Evolutionary conservation across 1,140 invertebrate genomes (phyloP).

Genomic region (Paracyclopina nana): DNA sequence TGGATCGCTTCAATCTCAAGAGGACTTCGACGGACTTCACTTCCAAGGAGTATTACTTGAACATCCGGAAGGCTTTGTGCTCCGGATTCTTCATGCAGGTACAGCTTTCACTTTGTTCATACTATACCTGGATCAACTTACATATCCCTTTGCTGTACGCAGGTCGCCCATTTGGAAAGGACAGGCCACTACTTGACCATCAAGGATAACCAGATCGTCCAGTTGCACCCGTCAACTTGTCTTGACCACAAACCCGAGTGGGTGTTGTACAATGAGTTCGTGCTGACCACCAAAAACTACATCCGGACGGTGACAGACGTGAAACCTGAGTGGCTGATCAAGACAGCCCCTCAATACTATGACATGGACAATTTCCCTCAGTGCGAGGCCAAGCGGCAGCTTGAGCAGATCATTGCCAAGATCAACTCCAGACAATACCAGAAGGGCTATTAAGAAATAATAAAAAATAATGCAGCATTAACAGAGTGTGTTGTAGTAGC

Average conservation of each 20-base stretch:
- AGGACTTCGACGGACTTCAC: conserved; percentile 94
- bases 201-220: conserved; percentile 97
- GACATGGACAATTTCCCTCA: conserved; percentile 92
- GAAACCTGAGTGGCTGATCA: conserved; percentile 53
- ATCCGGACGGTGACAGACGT: conserved; percentile 97
- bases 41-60: conserved; percentile 94
- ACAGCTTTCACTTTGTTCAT: conserved; percentile 40
- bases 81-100: conserved; percentile 99
- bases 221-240: conserved; percentile 94
- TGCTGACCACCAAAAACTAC: conserved; percentile 97
- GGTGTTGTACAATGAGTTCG: conserved; percentile 99
- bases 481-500: no score
- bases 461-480: no score
- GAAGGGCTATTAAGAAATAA: conserved; percentile 44
- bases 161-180: conserved; percentile 82
- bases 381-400: conserved; percentile 81
- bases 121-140: background rate
- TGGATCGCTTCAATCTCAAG: conserved; percentile 79
- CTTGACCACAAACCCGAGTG: conserved; percentile 98
- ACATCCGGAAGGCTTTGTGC: conserved; percentile 92
- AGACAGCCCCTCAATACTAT: conserved; percentile 86
- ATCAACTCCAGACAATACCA: conserved; percentile 68
- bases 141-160: conserved; percentile 29
- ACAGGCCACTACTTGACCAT: conserved; percentile 94
- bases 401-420: conserved; percentile 60